A percentile compares a stretch with the other conserved stretches of the same genome.
Evolutionary conservation across 2,113 vertebrate species (phyloP).

Genomic region (Azemiops feae): DNA sequence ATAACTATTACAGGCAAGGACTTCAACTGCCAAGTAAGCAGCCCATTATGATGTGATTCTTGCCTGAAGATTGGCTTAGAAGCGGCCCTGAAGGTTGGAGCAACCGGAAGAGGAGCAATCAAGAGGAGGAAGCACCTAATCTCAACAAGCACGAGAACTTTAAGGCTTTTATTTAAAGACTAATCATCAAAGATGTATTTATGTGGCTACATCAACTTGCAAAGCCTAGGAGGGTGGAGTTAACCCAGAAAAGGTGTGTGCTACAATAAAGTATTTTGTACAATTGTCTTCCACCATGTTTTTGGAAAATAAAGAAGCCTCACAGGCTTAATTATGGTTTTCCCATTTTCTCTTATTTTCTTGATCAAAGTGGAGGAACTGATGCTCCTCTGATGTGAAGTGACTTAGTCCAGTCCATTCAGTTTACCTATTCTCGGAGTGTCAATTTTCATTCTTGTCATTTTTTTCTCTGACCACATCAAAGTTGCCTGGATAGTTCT

Average conservation of each 20-base stretch:
- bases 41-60: neutral
- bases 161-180: neutral
- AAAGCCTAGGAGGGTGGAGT: neutral
- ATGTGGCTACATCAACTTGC: neutral
- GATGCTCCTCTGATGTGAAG: neutral
- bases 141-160: neutral
- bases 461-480: neutral
- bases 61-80: neutral
- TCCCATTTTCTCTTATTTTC: neutral
- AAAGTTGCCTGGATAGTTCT: neutral
- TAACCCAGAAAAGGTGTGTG: neutral
- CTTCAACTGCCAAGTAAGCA: neutral
- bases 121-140: neutral
- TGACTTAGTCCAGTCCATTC: neutral
- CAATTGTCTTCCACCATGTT: neutral
- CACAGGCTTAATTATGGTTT: neutral
- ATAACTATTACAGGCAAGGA: neutral
- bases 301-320: neutral
- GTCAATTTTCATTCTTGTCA: neutral
- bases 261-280: neutral
- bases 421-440: neutral
- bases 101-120: neutral
- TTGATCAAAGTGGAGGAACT: neutral
- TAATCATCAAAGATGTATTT: neutral
- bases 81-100: neutral